Evolutionary conservation across 2,797 vertebrate genomes (phyloP), one percentile per base, ranked within the genome.

Genomic region (Chelidonichthys spinosus): DNA sequence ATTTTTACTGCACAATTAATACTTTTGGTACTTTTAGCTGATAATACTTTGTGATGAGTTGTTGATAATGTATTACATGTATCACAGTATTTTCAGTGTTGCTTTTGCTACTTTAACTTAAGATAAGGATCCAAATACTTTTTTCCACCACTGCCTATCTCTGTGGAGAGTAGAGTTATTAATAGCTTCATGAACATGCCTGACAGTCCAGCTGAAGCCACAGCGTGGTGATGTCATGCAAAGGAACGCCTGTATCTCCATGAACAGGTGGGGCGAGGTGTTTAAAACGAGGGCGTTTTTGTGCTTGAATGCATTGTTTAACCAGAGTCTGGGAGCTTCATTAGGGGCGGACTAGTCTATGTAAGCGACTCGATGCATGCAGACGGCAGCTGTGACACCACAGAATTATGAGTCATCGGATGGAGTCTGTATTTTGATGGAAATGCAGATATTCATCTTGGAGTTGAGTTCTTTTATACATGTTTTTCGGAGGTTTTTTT

Each of bases 101-200:
- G 4, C 25, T 25, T 54, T 54, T 1, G 8, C 15, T 56, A 37
- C 17, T 18, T 40, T 58, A 18, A 58, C 36, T n/a, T 11, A n/a
- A 4, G 36, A 37, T 9, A 56, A 56, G 54, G 35, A 37, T 10
- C 54, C 37, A 15, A 6, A 37, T 4, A 56, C 54, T 56, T 18
- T 18, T 25, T 39, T 17, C 36, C 56, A 60, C 39, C 11, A 6
- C 37, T 32, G 39, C 58, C 18, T n/a, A 11, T 35, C n/a, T 52
- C 52, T 25, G 4, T 2, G 42, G 8, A 40, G 36, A 7, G 60
- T 37, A 25, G 33, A 25, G 40, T 39, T 43, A 3, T 3, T 9
- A 15, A 44, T 52, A n/a, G 39, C 49, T 39, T 40, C 46, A 59
- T 79, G 32, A 6, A 76, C 63, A 63, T 58, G 33, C 71, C n/a